A percentile compares a stretch with the other conserved stretches of the same genome.
These are phyloP conservation scores for Ephestia elutella DNA, from an alignment of 1,140 invertebrate genomes.

Conservation along the genomic window DNA sequence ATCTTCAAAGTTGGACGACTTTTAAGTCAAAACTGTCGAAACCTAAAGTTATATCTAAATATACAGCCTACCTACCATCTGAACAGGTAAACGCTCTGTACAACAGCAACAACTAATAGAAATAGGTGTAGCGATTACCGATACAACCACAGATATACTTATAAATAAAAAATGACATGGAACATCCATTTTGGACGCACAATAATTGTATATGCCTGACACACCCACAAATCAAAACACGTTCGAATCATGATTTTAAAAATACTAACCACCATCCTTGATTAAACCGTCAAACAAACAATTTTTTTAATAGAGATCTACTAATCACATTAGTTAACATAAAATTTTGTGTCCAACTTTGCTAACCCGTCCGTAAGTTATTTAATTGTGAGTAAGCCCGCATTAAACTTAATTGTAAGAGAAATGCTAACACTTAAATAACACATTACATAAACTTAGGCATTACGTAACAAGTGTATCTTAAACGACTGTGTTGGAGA, in stretches of 20 bases:
- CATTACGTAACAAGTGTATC: constrained; percentile 64
- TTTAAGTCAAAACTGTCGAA: constrained; percentile 5
- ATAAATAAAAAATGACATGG: constrained; percentile 3
- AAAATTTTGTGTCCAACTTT: constrained; percentile 13
- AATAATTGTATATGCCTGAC: background rate
- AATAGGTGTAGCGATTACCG: background rate
- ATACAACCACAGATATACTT: constrained; percentile 9
- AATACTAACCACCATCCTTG: background rate
- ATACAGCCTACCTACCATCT: constrained; percentile 5
- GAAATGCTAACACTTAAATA: constrained; percentile 59
- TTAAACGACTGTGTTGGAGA: constrained; percentile 38
- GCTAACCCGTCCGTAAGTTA: background rate
- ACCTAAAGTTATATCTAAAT: constrained; percentile 8
- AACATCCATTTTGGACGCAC: background rate
- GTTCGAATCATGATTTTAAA: background rate
- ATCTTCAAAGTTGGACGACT: constrained; percentile 17
- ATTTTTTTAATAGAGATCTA: background rate
- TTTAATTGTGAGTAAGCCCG: constrained; percentile 24
- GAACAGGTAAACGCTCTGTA: constrained; percentile 10
- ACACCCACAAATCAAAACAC: background rate
- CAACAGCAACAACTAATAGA: constrained; percentile 10
- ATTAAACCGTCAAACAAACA: background rate
- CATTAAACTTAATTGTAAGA: constrained; percentile 57
- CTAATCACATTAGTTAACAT: background rate
- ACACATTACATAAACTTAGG: constrained; percentile 66